A percentile compares a stretch with the other conserved stretches of the same genome.
These are phyloP conservation scores for Drosophila equinoxialis DNA, from an alignment of 1,140 invertebrate genomes.

Conservation along the genomic window DNA sequence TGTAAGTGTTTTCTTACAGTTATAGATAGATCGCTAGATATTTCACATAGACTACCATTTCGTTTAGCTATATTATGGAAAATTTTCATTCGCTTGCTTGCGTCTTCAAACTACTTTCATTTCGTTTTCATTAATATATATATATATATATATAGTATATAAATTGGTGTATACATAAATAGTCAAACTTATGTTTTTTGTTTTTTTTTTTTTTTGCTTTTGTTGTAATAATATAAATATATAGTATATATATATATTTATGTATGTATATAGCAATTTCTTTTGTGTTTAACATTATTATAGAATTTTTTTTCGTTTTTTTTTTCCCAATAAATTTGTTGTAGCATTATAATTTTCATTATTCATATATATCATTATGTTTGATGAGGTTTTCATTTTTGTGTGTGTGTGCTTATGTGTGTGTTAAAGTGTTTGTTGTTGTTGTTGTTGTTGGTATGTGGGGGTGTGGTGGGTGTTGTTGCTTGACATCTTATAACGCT, in stretches of 20 bases:
- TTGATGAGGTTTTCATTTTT: conserved; percentile 33
- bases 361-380: conserved; percentile 60
- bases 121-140: conserved; percentile 37
- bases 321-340: conserved; percentile 54
- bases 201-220: conserved; percentile 37
- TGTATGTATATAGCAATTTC: conserved; percentile 66
- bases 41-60: conserved; percentile 60
- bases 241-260: conserved; percentile 54
- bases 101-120: conserved; percentile 35
- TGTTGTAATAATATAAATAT: conserved; percentile 69
- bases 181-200: conserved; percentile 73
- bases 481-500: conserved; percentile 76
- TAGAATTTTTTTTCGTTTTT: conserved; percentile 61
- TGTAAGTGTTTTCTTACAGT: conserved; percentile 58
- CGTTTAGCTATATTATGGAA: conserved; percentile 61
- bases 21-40: conserved; percentile 46
- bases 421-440: conserved; percentile 66
- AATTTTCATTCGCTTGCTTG: conserved; percentile 34
- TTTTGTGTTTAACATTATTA: conserved; percentile 70
- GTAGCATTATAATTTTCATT: conserved; percentile 59
- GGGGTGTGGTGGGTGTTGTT: conserved; percentile 32
- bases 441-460: conserved; percentile 32
- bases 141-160: conserved; percentile 54
- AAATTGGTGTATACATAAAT: conserved; percentile 76
- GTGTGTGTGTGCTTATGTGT: conserved; percentile 61